These are phyloP conservation scores for Coelogynopora nodosa DNA, from an alignment of 2,888 invertebrate species.

Conservation along the genomic window DNA sequence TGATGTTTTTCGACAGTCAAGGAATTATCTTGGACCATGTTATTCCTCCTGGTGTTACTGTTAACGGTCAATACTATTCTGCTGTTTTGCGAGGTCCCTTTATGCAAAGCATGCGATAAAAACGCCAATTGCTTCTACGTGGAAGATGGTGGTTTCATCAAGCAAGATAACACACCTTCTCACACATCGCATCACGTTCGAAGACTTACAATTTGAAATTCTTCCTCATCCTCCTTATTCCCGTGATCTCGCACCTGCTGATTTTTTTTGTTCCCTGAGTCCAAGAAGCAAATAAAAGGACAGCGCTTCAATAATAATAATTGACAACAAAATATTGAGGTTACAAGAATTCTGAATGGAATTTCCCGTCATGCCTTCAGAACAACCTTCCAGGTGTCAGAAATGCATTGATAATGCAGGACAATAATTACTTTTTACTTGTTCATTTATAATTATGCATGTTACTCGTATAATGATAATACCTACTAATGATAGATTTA, in stretches of 20 bases:
- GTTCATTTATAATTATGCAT: no score
- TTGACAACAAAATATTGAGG: not conserved
- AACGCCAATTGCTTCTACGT: not conserved
- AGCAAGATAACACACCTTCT: not conserved
- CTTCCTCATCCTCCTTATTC: not conserved
- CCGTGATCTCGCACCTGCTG: not conserved
- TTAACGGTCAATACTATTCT: no score
- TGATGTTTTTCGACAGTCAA: no score
- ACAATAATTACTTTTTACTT: no score
- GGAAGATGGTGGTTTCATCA: not conserved
- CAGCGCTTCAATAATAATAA: not conserved
- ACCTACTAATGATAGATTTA: no score
- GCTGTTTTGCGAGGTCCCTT: no score
- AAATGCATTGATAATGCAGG: conserved; percentile 13
- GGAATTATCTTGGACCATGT: no score
- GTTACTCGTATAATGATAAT: no score
- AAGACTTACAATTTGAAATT: not conserved
- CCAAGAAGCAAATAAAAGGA: not conserved
- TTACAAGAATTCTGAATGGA: conserved; percentile 13
- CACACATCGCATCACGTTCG: not conserved
- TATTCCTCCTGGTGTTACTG: no score
- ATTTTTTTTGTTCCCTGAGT: not conserved
- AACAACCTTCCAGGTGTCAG: not conserved
- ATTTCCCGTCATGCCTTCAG: not conserved
- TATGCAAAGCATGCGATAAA: not conserved